These are phyloP conservation scores for Stylophora pistillata DNA, from an alignment of 64 coral and sea anemone species.

Conservation along the genomic window DNA sequence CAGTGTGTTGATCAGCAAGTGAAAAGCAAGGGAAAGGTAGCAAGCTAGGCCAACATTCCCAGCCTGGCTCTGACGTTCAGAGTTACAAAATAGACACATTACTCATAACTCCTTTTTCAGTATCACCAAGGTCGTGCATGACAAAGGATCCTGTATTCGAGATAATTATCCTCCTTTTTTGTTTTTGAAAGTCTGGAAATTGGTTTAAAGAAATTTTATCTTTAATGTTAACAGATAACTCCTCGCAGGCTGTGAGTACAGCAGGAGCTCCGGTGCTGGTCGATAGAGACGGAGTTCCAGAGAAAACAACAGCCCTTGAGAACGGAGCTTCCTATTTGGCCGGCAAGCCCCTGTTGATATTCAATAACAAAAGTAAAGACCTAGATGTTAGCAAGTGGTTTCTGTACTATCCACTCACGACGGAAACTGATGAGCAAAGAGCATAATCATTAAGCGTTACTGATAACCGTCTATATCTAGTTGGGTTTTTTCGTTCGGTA, in stretches of 20 bases:
- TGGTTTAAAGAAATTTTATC: neutral
- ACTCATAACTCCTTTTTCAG: no score
- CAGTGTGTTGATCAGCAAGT: neutral
- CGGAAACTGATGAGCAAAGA: slow-evolving; percentile 17
- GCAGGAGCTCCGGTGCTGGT: neutral
- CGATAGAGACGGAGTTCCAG: slow-evolving; percentile 31
- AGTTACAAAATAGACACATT: no score
- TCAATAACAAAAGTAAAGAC: slow-evolving; percentile 2
- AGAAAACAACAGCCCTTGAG: slow-evolving; percentile 42
- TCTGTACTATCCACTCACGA: slow-evolving; percentile 30
- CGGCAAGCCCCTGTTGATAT: slow-evolving; percentile 31
- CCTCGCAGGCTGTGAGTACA: slow-evolving; percentile 5
- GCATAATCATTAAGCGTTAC: neutral
- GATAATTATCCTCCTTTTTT: no score
- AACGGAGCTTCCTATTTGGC: slow-evolving; percentile 20
- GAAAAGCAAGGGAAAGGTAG: no score
- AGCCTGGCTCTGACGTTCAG: no score
- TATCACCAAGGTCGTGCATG: no score
- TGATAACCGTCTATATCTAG: neutral
- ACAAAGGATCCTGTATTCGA: no score
- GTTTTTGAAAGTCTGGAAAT: no score
- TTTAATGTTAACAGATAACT: neutral
- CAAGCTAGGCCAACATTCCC: no score
- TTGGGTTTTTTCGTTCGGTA: no score
- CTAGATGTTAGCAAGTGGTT: slow-evolving; percentile 33